Percentiles rank a stretch among this genome's conserved stretches.
These are phyloP conservation scores for Cirrhinus molitorella DNA, from an alignment of 2,797 vertebrate genomes.

Conservation along the genomic window DNA sequence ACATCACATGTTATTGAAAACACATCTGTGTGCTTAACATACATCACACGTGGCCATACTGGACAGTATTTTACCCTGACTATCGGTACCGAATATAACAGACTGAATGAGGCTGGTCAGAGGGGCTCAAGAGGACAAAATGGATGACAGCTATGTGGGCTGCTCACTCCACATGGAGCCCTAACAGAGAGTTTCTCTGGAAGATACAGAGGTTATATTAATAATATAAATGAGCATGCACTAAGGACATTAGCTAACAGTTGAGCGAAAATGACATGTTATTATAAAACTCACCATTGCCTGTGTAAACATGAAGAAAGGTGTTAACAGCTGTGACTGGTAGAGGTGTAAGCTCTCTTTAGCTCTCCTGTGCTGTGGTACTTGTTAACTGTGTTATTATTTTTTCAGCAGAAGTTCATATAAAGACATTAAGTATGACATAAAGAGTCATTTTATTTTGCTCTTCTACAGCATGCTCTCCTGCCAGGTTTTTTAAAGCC, in stretches of 20 bases:
- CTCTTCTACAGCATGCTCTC: background rate
- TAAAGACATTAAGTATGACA: constrained; percentile 60
- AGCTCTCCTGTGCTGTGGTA: constrained; percentile 43
- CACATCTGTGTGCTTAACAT: constrained; percentile 65
- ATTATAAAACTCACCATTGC: constrained; percentile 55
- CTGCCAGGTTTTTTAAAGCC: background rate
- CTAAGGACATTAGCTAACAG: constrained; percentile 75
- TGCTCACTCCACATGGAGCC: constrained; percentile 51
- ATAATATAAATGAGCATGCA: constrained; percentile 75
- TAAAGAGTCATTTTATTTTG: constrained; percentile 19
- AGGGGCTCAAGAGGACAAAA: constrained; percentile 72
- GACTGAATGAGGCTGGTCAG: constrained; percentile 61
- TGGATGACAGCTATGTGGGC: constrained; percentile 60
- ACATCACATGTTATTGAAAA: constrained; percentile 69
- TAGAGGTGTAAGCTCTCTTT: constrained; percentile 36
- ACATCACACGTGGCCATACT: constrained; percentile 42
- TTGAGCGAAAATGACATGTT: constrained; percentile 56
- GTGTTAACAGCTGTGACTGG: constrained; percentile 37
- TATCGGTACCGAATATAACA: constrained; percentile 28
- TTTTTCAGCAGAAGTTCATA: constrained; percentile 65
- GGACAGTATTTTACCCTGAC: constrained; percentile 50
- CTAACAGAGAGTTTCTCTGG: constrained; percentile 39
- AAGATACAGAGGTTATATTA: constrained; percentile 56
- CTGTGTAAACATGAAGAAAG: constrained; percentile 57
- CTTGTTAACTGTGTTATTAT: constrained; percentile 54